Evolutionary conservation across 2,113 vertebrate genomes (phyloP).

Genomic region (Orcinus orca): DNA sequence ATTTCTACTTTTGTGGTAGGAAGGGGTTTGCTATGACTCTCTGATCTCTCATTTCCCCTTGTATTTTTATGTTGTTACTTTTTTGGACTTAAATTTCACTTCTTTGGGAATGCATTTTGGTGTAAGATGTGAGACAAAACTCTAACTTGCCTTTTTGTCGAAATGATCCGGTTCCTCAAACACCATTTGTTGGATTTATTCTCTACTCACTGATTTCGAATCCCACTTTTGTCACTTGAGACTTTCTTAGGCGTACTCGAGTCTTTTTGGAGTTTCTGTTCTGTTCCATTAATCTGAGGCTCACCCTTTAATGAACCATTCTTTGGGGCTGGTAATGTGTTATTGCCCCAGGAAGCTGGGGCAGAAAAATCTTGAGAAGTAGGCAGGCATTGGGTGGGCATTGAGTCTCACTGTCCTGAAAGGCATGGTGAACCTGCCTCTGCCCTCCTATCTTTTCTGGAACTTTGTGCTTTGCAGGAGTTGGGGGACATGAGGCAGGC

Average conservation of each 20-base stretch:
- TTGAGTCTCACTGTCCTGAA: not conserved
- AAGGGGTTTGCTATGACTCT: not conserved
- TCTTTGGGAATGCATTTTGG: not conserved
- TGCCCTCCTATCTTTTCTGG: not conserved
- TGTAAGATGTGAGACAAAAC: slow-evolving; percentile 7
- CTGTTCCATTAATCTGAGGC: not conserved
- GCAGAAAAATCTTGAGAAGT: not conserved
- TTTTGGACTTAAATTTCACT: not conserved
- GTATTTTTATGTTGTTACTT: not conserved
- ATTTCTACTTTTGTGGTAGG: not conserved
- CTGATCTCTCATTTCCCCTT: not conserved
- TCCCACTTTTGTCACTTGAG: not conserved
- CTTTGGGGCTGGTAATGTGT: not conserved
- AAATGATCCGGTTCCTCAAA: not conserved
- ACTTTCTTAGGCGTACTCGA: not conserved
- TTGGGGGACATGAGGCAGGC: not conserved
- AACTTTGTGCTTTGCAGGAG: not conserved
- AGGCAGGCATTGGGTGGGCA: not conserved
- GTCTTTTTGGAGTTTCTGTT: not conserved
- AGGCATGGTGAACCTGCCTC: not conserved
- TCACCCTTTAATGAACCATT: not conserved
- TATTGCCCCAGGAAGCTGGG: not conserved
- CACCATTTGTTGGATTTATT: not conserved
- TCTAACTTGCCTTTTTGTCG: slow-evolving; percentile 15
- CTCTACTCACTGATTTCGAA: not conserved